Evolutionary conservation across 2,888 invertebrate genomes (phyloP).

Genomic region (Amphipoea lucens): DNA sequence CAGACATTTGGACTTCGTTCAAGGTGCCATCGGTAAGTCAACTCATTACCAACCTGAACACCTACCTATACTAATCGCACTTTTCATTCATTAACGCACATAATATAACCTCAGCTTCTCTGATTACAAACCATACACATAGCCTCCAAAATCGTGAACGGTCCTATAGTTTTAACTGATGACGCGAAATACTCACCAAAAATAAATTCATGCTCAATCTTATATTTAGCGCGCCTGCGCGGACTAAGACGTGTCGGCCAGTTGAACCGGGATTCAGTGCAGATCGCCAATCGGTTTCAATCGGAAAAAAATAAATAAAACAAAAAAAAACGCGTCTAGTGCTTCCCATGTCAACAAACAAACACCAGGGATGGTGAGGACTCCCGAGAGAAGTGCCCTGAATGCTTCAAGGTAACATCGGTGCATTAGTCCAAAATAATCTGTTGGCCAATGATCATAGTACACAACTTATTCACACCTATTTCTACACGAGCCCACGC

Average conservation of each 20-base stretch:
- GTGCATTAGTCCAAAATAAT: conserved; percentile 85
- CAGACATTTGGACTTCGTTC: conserved; percentile 74
- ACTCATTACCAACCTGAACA: conserved; percentile 37
- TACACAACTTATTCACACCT: conserved; percentile 89
- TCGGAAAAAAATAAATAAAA: conserved; percentile 70
- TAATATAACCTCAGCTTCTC: conserved; percentile 43
- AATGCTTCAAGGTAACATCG: conserved; percentile 86
- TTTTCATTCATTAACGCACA: conserved; percentile 46
- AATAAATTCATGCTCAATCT: conserved; percentile 89
- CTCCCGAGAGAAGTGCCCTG: conserved; percentile 73
- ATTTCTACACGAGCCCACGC: conserved; percentile 90
- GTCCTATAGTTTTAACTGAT: conserved; percentile 77
- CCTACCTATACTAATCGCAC: conserved; percentile 22
- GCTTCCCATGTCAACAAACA: conserved; percentile 76
- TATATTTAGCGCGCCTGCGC: conserved; percentile 90
- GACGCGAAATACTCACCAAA: conserved; percentile 88
- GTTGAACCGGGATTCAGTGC: conserved; percentile 88
- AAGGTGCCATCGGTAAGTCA: conserved; percentile 69
- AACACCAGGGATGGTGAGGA: conserved; percentile 77
- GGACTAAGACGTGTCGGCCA: conserved; percentile 84
- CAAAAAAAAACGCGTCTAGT: conserved; percentile 72
- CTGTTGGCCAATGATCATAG: conserved; percentile 83
- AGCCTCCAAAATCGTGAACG: conserved; percentile 69
- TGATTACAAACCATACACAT: conserved; percentile 61
- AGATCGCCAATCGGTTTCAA: conserved; percentile 84